Evolutionary conservation across 2,797 vertebrate genomes (phyloP).

Genomic region (Naso thynnoides): DNA sequence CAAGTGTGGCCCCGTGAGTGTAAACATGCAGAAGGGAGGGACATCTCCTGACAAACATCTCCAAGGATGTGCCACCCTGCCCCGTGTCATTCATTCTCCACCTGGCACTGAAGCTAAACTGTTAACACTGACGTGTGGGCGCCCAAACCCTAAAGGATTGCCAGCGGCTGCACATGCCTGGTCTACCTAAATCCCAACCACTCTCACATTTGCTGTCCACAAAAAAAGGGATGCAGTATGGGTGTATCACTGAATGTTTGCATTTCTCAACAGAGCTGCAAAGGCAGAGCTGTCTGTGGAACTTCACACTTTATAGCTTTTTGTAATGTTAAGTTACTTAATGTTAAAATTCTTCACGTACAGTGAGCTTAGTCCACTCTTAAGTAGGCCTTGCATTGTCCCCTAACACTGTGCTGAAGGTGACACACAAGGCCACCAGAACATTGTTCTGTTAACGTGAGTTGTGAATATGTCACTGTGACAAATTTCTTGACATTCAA

Average conservation of each 20-base stretch:
- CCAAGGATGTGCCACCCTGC: conserved; percentile 81
- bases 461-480: conserved; percentile 53
- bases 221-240: conserved; percentile 17
- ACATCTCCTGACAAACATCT: conserved; percentile 84
- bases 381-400: conserved; percentile 11
- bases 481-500: conserved; percentile 63
- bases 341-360: neutral
- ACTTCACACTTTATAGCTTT: neutral
- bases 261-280: conserved; percentile 24
- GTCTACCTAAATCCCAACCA: conserved; percentile 49
- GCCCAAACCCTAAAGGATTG: conserved; percentile 56
- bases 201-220: conserved; percentile 62
- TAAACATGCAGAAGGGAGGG: conserved; percentile 83
- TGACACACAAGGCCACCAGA: conserved; percentile 3
- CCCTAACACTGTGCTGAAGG: neutral
- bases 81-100: conserved; percentile 75
- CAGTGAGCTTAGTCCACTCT: neutral
- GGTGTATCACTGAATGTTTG: conserved; percentile 32
- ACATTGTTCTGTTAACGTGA: conserved; percentile 34
- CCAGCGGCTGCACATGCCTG: conserved; percentile 66
- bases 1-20: conserved; percentile 85
- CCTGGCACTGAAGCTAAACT: conserved; percentile 79
- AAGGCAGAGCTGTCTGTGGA: conserved; percentile 31
- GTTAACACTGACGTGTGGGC: conserved; percentile 77
- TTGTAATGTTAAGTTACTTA: conserved; percentile 20